Conservation (phyloP, 2,797 vertebrate genomes). For the Emydoidea blandingii region DNA sequence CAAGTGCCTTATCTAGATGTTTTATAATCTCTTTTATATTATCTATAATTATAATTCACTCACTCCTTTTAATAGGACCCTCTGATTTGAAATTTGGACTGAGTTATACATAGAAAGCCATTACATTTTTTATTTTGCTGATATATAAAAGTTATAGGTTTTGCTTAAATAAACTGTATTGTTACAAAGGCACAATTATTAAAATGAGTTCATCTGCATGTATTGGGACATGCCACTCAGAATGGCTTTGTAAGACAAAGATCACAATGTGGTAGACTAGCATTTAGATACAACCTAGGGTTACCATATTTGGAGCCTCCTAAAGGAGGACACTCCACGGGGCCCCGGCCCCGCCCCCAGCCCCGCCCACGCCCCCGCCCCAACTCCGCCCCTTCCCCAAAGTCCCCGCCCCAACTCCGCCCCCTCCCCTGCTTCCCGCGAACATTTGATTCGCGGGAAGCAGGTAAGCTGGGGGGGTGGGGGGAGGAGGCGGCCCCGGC, state of each 20-base stretch:
- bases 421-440: too few species aligned
- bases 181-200: background rate
- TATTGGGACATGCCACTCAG: background rate
- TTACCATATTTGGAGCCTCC: too few species aligned
- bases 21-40: background rate
- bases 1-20: background rate
- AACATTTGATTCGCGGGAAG: too few species aligned
- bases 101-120: background rate
- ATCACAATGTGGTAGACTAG: background rate
- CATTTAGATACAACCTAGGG: background rate
- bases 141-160: background rate
- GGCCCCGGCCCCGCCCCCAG: too few species aligned
- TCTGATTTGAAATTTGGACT: background rate
- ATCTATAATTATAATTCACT: background rate
- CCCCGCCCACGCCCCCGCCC: too few species aligned
- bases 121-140: background rate
- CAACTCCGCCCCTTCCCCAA: too few species aligned
- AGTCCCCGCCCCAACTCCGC: too few species aligned
- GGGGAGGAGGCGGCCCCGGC: too few species aligned
- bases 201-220: background rate
- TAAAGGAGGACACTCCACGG: too few species aligned
- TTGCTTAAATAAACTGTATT: background rate
- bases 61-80: background rate
- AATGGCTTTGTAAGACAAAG: background rate
- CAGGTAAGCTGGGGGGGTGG: too few species aligned